phyloP scores from a whole-genome alignment of 2,888 invertebrate genomes.

The Scaptomyza polygonia region DNA sequence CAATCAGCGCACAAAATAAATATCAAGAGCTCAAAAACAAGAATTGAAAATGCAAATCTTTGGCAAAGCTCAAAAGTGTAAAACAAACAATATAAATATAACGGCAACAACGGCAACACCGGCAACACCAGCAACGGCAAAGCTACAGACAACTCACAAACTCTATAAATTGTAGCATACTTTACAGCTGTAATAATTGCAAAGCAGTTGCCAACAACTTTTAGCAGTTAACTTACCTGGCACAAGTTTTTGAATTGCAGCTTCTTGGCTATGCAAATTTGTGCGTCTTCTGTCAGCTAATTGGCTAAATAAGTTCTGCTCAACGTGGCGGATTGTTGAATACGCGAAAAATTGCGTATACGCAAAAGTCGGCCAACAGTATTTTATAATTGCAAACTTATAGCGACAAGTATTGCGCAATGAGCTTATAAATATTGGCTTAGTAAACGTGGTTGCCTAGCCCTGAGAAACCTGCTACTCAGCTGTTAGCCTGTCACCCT shows the following conservation, averaged over 20 bases:
- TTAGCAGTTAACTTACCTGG: slow-evolving; percentile 28
- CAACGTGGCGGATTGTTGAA: slow-evolving; percentile 38
- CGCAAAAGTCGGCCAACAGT: slow-evolving; percentile 31
- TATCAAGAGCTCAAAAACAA: slow-evolving; percentile 7
- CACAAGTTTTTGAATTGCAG: slow-evolving; percentile 24
- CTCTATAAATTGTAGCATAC: slow-evolving; percentile 66
- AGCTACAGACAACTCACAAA: slow-evolving; percentile 31
- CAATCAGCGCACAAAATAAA: slow-evolving; percentile 21
- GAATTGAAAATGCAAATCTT: slow-evolving; percentile 77
- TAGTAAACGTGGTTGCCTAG: slow-evolving; percentile 18
- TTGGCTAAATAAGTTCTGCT: slow-evolving; percentile 67
- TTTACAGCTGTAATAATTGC: slow-evolving; percentile 71
- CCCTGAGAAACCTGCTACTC: not conserved
- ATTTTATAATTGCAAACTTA: slow-evolving; percentile 72
- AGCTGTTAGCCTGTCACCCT: not conserved
- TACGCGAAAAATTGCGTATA: slow-evolving; percentile 49
- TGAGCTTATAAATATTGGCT: slow-evolving; percentile 47
- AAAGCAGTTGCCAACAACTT: slow-evolving; percentile 65
- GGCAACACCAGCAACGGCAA: no score
- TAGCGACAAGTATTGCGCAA: slow-evolving; percentile 47
- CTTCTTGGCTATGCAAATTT: slow-evolving; percentile 52
- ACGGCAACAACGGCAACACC: slow-evolving; percentile 15
- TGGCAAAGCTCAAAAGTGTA: slow-evolving; percentile 71
- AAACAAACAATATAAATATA: slow-evolving; percentile 63
- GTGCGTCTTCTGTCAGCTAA: slow-evolving; percentile 43